These are phyloP conservation scores for Sebastes jordani DNA, from an alignment of 2,797 vertebrate species.

Conservation along the genomic window DNA sequence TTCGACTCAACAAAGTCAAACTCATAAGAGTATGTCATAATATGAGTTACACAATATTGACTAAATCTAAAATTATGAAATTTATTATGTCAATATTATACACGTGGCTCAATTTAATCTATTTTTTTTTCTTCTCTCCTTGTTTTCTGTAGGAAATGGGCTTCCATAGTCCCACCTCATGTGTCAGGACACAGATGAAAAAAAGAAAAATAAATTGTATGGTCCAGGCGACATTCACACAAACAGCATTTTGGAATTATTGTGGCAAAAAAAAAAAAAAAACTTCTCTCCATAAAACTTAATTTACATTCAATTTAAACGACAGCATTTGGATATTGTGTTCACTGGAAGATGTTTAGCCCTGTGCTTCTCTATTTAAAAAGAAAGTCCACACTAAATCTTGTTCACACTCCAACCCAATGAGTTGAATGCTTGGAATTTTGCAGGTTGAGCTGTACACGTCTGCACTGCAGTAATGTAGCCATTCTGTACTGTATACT, in stretches of 20 bases:
- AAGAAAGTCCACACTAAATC: neutral
- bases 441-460: neutral
- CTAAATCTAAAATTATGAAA: neutral
- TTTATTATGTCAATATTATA: neutral
- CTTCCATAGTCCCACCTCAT: neutral
- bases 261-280: conserved; percentile 20
- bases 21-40: neutral
- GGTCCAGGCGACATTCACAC: conserved; percentile 55
- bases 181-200: neutral
- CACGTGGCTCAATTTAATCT: neutral
- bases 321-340: conserved; percentile 75
- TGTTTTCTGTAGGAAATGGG: neutral
- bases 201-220: neutral
- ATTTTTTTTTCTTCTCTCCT: neutral
- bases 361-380: conserved; percentile 32
- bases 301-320: conserved; percentile 67
- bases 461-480: neutral
- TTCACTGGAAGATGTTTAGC: conserved; percentile 40
- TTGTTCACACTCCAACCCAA: neutral
- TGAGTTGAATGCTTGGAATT: neutral
- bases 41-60: neutral
- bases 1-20: neutral
- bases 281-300: conserved; percentile 22
- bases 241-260: conserved; percentile 65
- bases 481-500: neutral